A percentile compares a stretch with the other conserved stretches of the same genome.
Evolutionary conservation across 2,888 invertebrate species (phyloP).

Genomic region (Diaphora mendica): DNA sequence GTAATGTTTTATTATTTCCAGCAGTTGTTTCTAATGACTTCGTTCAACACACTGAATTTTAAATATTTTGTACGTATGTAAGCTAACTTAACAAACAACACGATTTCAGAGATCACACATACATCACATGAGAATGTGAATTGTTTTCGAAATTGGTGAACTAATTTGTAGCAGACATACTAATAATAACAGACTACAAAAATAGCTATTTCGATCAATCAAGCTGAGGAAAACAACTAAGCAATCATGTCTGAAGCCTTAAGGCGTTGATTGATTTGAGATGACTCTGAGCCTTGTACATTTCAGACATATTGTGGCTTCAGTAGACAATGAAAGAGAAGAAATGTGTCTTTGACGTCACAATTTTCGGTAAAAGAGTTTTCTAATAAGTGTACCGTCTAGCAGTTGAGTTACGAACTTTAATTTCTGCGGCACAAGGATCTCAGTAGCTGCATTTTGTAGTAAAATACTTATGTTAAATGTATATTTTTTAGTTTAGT

Average conservation of each 20-base stretch:
- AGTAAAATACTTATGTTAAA: not conserved
- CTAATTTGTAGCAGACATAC: slow-evolving; percentile 11
- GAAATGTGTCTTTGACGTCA: not conserved
- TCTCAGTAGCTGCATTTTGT: not conserved
- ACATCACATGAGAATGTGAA: not conserved
- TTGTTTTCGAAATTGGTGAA: not conserved
- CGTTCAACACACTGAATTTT: not conserved
- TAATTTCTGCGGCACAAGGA: not conserved
- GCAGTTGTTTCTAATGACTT: not conserved
- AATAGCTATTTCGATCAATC: slow-evolving; percentile 41
- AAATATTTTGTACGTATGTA: not conserved
- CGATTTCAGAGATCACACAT: not conserved
- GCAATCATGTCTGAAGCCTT: slow-evolving; percentile 53
- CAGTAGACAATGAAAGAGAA: not conserved
- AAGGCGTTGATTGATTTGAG: slow-evolving; percentile 38
- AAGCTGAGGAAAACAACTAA: slow-evolving; percentile 55
- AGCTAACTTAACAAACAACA: not conserved
- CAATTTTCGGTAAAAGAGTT: not conserved
- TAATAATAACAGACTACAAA: slow-evolving; percentile 29
- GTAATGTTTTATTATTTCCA: not conserved
- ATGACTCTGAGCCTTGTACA: slow-evolving; percentile 11
- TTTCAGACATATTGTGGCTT: not conserved
- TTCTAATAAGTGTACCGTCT: not conserved
- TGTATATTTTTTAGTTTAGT: too few relatives aligned
- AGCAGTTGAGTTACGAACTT: not conserved